phyloP scores from a whole-genome alignment of 2,888 invertebrate genomes.

The Plebejus anna region DNA sequence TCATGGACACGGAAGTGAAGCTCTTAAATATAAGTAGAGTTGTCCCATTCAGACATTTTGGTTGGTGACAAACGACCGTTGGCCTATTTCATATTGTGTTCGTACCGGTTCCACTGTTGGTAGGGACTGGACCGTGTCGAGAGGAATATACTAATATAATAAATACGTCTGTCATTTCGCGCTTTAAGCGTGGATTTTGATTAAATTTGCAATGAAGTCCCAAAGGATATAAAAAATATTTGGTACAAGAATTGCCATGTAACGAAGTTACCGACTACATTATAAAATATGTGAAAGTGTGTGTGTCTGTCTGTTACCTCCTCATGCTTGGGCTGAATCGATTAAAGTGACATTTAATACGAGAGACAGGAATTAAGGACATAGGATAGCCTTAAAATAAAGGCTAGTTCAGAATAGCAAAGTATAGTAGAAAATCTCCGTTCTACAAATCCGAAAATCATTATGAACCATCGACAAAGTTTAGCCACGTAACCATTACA shows the following conservation, averaged over 20 bases:
- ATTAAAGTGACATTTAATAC: no score
- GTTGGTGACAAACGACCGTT: neutral
- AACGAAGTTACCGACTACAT: neutral
- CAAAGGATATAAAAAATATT: neutral
- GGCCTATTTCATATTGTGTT: slow-evolving; percentile 12
- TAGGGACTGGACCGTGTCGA: neutral
- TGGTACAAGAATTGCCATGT: neutral
- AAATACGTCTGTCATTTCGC: no score
- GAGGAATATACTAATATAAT: neutral
- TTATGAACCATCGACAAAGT: no score
- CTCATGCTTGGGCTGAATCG: no score
- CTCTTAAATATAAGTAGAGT: neutral
- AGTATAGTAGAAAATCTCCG: no score
- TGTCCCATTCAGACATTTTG: neutral
- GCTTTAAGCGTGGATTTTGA: no score
- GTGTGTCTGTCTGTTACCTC: no score
- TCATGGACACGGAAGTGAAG: neutral
- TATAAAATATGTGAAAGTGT: neutral
- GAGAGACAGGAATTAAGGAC: no score
- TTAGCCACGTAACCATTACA: neutral
- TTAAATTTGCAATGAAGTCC: no score
- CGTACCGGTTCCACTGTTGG: neutral
- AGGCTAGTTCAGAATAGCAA: no score
- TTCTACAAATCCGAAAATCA: no score
- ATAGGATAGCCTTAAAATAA: no score